Base-by-base conservation (phyloP, 2,888 invertebrate genomes). In the Dromius quadrimaculatus region DNA sequence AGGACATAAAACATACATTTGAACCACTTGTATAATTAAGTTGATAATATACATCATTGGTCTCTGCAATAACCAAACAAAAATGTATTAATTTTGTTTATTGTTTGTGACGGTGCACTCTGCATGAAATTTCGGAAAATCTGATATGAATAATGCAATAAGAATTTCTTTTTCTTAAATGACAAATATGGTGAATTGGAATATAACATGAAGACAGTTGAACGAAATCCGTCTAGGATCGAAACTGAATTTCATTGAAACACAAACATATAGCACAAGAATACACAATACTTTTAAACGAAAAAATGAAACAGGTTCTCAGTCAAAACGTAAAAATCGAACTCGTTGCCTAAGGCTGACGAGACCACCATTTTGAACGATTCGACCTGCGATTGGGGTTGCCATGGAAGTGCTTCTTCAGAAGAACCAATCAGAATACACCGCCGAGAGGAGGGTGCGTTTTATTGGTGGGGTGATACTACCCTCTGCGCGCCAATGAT, bases 291-390 rank as follows among this genome's bases (percentile, higher is more conserved):
- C 77, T 79, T 78, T 75, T 73, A 71, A 71, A 74, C 76, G 77
- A 79, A 79, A 79, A 77, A 76, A 78, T 76, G 78, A 80, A 74
- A 68, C 71, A 77, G 77, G 78, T 78, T 77, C 78, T 77, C 77
- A 77, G 79, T 80, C 81, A 80, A 81, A 81, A 80, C 77, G 80
- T 80, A 82, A 83, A 82, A 83, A 82, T 82, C 82, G 82, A 82
- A 82, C 79, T 78, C 76, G 76, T 74, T 72, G 78, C 80, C 80
- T 76, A 76, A 76, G 78, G 80, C 76, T 77, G 76, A 76, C 74
- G 74, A 71, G 73, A 77, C 81, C 82, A 81, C 82, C 82, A 83
- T 82, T 82, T 82, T 81, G 78, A 76, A 78, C 75, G 73, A 54
- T 71, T 72, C 71, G 64, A 43, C 20, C 28, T 71, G 72, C 73